Evolutionary conservation across 2,888 invertebrate genomes (phyloP), one percentile per base, ranked within the genome.

Genomic region (Rhogogaster chlorosoma): DNA sequence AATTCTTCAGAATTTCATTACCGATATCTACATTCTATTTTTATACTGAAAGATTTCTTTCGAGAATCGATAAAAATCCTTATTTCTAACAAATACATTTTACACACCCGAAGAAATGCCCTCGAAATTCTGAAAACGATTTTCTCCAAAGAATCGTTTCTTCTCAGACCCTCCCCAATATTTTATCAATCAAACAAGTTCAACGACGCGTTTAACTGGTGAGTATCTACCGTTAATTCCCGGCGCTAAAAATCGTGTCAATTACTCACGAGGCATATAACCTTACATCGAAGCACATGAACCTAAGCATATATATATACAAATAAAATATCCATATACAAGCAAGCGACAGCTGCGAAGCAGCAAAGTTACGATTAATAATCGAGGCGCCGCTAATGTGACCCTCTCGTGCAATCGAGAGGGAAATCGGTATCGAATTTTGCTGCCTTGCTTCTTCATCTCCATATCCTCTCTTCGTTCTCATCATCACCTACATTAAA

Each of bases 341-440:
- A 7, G n/a, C 15, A 15, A 77, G 18, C 77, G 32, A 53, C 77
- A 77, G 77, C 53, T 77, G 77, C n/a, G 4, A 3, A 77, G 77
- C 77, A 77, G 77, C 77, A 77, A 77, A 49, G 1, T 77, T 38
- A 29, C 71, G 71, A 73, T 73, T 77, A 77, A 77, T 77, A 73
- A 42, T 73, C 71, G 38, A 73, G 22, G 12, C 42, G 42, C 38
- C 29, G 15, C 75, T 29, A 77, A 77, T 77, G 75, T 15, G 29
- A 77, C 26, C 71, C 71, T 26, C 71, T 10, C 7, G 71, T 73
- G 38, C 71, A 73, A 73, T 73, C 71, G 71, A 77, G 75, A 77
- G 29, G 49, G 49, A 45, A 77, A 77, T 49, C 45, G 49, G 45
- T 77, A 77, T 49, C 45, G 7, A 77, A 77, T 77, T 49, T 49